Percentiles rank a stretch among this genome's conserved stretches.
These are phyloP conservation scores for Hypercompe scribonia DNA, from an alignment of 2,888 invertebrate species.

Conservation along the genomic window DNA sequence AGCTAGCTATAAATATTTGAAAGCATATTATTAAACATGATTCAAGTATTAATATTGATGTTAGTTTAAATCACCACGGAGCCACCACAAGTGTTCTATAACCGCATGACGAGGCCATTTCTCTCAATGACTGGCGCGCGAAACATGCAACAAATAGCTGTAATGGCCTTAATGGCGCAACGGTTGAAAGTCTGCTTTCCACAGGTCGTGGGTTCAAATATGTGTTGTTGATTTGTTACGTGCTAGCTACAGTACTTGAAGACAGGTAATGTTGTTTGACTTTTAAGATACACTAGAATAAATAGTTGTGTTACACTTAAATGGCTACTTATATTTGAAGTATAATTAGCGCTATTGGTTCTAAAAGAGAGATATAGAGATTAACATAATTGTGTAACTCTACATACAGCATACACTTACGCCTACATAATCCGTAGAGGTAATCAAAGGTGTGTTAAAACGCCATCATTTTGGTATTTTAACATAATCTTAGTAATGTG, in stretches of 20 bases:
- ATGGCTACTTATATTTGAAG: no score
- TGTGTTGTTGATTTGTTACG: neutral
- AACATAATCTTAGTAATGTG: no score
- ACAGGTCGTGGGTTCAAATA: slow-evolving; percentile 15
- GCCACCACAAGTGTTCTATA: slow-evolving; percentile 9
- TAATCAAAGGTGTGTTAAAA: no score
- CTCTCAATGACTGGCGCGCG: slow-evolving; percentile 20
- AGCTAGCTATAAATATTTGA: neutral
- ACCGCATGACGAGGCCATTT: slow-evolving; percentile 18
- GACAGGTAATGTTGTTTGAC: neutral
- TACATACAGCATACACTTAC: no score
- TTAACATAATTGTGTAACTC: no score
- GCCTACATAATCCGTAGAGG: no score
- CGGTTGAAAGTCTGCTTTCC: slow-evolving; percentile 23
- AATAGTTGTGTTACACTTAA: no score
- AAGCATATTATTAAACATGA: slow-evolving; percentile 2
- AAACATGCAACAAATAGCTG: slow-evolving; percentile 10
- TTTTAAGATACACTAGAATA: neutral
- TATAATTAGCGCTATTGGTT: no score
- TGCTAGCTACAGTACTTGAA: neutral
- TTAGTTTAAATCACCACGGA: slow-evolving; percentile 13
- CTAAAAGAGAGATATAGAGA: no score
- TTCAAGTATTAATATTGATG: neutral
- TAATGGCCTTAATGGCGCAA: slow-evolving; percentile 23
- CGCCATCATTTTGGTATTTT: no score